These are phyloP conservation scores for Reticulitermes lucifugus DNA, from an alignment of 2,888 invertebrate species.

Conservation along the genomic window DNA sequence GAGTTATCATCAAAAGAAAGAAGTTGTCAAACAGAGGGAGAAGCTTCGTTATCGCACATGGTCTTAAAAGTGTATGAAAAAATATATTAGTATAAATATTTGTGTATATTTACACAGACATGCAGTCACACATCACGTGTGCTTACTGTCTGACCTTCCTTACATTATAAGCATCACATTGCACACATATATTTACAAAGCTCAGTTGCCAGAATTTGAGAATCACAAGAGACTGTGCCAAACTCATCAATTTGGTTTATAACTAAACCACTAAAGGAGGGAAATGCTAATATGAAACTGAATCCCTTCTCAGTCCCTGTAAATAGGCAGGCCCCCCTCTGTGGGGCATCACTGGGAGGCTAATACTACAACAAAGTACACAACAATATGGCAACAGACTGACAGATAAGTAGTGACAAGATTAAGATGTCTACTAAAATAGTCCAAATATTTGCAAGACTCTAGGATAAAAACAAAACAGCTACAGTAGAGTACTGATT, in stretches of 20 bases:
- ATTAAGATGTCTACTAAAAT: not conserved
- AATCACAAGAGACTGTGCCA: slow-evolving; percentile 29
- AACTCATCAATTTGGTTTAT: slow-evolving; percentile 30
- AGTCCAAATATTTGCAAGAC: too few relatives aligned
- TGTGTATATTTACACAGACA: slow-evolving; percentile 48
- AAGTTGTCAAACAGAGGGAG: slow-evolving; percentile 20
- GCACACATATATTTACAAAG: slow-evolving; percentile 51
- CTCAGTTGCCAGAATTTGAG: slow-evolving; percentile 43
- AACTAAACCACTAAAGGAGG: not conserved
- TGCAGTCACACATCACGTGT: slow-evolving; percentile 39
- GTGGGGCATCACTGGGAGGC: not conserved
- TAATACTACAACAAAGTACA: slow-evolving; percentile 9
- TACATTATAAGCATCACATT: slow-evolving; percentile 32
- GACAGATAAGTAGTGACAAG: not conserved
- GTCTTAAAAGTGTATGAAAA: slow-evolving; percentile 51
- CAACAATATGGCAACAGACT: not conserved
- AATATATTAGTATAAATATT: slow-evolving; percentile 53
- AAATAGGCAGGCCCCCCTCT: not conserved
- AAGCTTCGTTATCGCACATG: slow-evolving; percentile 30
- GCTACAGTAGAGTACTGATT: too few relatives aligned
- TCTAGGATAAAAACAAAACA: too few relatives aligned
- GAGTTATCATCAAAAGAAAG: not conserved
- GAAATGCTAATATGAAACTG: not conserved
- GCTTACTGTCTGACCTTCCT: too few relatives aligned
- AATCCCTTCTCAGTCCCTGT: not conserved